phyloP scores from a whole-genome alignment of 2,888 invertebrate species.

The Bedellia somnulentella region DNA sequence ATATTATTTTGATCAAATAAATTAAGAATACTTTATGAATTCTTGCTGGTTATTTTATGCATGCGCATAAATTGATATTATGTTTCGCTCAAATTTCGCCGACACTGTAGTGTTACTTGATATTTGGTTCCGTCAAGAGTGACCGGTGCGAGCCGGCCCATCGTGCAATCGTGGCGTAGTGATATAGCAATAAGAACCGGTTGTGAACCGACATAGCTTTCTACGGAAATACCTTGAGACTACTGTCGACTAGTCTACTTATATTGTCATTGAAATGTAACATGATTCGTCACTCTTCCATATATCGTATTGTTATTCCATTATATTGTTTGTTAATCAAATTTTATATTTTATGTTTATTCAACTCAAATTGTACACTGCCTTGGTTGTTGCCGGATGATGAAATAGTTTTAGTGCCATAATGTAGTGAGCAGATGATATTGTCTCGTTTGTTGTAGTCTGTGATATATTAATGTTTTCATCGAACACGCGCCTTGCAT shows the following conservation, averaged over 20 bases:
- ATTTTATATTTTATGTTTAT: no score
- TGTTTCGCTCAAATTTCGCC: slow-evolving; percentile 36
- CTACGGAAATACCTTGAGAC: slow-evolving; percentile 20
- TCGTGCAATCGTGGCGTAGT: slow-evolving; percentile 51
- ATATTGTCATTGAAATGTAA: slow-evolving; percentile 60
- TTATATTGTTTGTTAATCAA: no score
- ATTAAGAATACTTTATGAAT: slow-evolving; percentile 34
- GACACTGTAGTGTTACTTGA: slow-evolving; percentile 21
- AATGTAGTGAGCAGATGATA: slow-evolving; percentile 38
- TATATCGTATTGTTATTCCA: no score
- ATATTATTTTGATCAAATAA: slow-evolving; percentile 50
- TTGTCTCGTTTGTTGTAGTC: slow-evolving; percentile 46
- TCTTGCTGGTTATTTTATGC: slow-evolving; percentile 30
- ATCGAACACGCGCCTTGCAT: slow-evolving; percentile 36
- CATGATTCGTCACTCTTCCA: slow-evolving; percentile 23
- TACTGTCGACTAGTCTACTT: slow-evolving; percentile 44
- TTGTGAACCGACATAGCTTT: slow-evolving; percentile 44
- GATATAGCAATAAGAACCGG: slow-evolving; percentile 57
- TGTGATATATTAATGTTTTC: slow-evolving; percentile 48
- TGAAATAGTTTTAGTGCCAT: slow-evolving; percentile 50
- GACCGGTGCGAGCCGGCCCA: slow-evolving; percentile 34
- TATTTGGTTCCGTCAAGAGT: slow-evolving; percentile 32
- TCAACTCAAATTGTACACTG: slow-evolving; percentile 33
- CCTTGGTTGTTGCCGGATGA: slow-evolving; percentile 28
- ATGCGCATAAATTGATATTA: slow-evolving; percentile 22